Percentiles rank a stretch among this genome's conserved stretches.
Conservation (phyloP, 2,888 invertebrate species). For the Pinctada fucata region DNA sequence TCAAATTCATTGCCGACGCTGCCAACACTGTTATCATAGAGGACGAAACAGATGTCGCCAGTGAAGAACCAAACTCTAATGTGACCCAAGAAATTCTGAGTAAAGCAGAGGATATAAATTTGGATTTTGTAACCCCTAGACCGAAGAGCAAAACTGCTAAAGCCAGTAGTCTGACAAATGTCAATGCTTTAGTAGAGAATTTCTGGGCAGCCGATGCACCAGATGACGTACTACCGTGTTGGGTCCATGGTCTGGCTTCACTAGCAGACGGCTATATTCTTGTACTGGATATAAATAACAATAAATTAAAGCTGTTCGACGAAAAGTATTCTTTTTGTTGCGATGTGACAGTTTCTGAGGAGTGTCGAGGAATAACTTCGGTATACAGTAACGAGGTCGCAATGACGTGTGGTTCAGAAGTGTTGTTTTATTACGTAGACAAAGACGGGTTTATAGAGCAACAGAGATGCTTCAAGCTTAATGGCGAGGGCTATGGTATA, state of each 20-base stretch:
- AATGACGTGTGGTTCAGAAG: constrained; percentile 18
- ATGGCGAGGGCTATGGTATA: constrained; percentile 23
- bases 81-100: neutral
- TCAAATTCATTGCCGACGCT: neutral
- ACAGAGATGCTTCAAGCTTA: constrained; percentile 24
- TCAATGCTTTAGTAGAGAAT: constrained; percentile 15
- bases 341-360: constrained; percentile 13
- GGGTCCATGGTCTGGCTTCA: constrained; percentile 23
- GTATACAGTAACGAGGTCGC: constrained; percentile 25
- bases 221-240: constrained; percentile 15
- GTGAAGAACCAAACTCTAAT: neutral
- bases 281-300: constrained; percentile 22
- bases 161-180: neutral
- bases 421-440: constrained; percentile 20
- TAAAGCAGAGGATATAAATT: neutral
- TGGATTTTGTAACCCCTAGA: neutral
- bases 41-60: neutral
- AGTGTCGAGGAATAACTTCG: constrained; percentile 19
- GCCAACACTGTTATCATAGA: neutral
- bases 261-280: constrained; percentile 16
- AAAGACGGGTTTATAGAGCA: constrained; percentile 19
- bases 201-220: constrained; percentile 13
- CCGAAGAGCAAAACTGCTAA: neutral
- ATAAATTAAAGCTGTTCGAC: constrained; percentile 19
- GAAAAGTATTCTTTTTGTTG: constrained; percentile 16